Conservation (phyloP, 35 echinoderm and acorn worm genomes). For the Anneissia japonica region DNA sequence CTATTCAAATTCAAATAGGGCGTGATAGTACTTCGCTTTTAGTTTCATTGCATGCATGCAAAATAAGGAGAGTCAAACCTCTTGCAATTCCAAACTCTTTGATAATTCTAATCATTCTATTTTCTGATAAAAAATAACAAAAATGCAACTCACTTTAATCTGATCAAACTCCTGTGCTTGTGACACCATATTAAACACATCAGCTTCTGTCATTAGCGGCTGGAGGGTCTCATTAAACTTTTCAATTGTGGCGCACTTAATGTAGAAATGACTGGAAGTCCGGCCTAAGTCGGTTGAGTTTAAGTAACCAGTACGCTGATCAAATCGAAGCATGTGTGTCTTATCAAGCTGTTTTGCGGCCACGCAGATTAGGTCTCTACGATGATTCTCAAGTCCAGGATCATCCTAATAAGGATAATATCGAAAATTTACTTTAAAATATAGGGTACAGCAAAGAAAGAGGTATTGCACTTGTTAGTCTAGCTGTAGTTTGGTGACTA, state of each 20-base stretch:
- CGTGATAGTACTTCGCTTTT: no score
- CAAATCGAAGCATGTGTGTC: constrained; percentile 87
- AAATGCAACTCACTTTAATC: constrained; percentile 61
- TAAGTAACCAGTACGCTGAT: constrained; percentile 71
- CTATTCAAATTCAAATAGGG: no score
- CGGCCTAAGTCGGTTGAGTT: constrained; percentile 84
- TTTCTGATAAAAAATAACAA: background rate
- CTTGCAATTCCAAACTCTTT: background rate
- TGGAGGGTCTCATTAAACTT: constrained; percentile 74
- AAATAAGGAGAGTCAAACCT: no score
- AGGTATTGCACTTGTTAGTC: no score
- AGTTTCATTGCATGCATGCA: no score
- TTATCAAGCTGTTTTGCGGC: constrained; percentile 79
- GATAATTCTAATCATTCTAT: background rate
- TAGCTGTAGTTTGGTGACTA: no score
- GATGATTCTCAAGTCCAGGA: constrained; percentile 65
- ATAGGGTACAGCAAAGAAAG: no score
- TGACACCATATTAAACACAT: constrained; percentile 92
- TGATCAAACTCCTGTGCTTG: constrained; percentile 89
- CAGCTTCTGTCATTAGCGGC: constrained; percentile 68
- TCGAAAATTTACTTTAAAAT: no score
- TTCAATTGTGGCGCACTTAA: constrained; percentile 90
- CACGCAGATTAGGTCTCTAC: constrained; percentile 64
- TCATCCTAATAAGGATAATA: constrained; percentile 41
- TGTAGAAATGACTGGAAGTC: constrained; percentile 93